Base-by-base conservation (phyloP, 2,797 vertebrate genomes). In the Amphiprion clarkii region DNA sequence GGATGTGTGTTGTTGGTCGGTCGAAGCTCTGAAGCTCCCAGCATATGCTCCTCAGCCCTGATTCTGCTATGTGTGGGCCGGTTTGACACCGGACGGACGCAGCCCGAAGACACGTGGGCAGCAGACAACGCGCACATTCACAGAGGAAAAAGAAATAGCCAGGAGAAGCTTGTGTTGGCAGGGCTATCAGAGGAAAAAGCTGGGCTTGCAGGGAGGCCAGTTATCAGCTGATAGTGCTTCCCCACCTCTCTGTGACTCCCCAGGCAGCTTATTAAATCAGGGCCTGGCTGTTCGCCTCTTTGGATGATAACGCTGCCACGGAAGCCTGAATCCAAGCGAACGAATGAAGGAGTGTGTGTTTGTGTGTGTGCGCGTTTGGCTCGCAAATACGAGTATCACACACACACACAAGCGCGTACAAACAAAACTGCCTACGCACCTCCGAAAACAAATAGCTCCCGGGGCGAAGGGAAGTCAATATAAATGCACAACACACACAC, bases 231-330 rank as follows among this genome's bases (percentile, higher is more conserved):
- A 93, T 91, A 89, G 87, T 79, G 75, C 87, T 78, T 84, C 78
- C 88, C 80, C 86, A 89, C 90, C 87, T 92, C 82, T 81, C 81
- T 57, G 76, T 71, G 88, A 80, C 88, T 93, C 93, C 89, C 92
- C 21, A 81, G 90, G 90, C 92, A 88, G 85, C 89, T 92, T 93
- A 93, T 93, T 94, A 93, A 93, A 93, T 93, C 93, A 89, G 79
- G 53, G 72, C 62, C 83, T 92, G 88, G 87, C 88, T 90, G 87
- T 90, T 91, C 90, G 90, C 87, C 89, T 89, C 79, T 67, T 86
- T 82, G 83, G 88, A 90, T 80, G 89, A 91, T 92, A 91, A 92
- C 87, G 44, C 82, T 13, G 83, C 64, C 56, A 71, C 55, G 12
- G 73, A 87, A 66, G 64, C 67, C 71, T 3, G 52, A 64, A 81